A percentile compares a stretch with the other conserved stretches of the same genome.
These are phyloP conservation scores for Myodes glareolus DNA, from an alignment of 2,113 vertebrate species.

Conservation along the genomic window DNA sequence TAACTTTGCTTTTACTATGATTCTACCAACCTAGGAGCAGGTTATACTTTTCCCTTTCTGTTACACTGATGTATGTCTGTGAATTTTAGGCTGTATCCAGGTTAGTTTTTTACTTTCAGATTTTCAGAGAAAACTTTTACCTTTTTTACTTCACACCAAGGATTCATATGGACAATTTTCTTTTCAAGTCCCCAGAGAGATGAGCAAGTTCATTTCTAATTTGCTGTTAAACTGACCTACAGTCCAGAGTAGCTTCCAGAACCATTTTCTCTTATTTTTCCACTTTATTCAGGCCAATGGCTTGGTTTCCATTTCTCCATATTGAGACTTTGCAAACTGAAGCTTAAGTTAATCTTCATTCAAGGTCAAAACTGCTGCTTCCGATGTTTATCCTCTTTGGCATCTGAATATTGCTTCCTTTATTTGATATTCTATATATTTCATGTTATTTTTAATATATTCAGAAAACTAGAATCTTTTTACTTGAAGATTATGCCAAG, in stretches of 20 bases:
- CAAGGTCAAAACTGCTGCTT: not conserved
- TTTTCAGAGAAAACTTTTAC: not conserved
- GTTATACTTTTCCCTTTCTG: not conserved
- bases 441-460: not conserved
- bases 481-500: not conserved
- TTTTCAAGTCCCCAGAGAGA: not conserved
- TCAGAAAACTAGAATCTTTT: not conserved
- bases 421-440: not conserved
- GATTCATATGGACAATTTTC: slow-evolving; percentile 3
- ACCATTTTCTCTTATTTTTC: slow-evolving; percentile 22
- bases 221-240: slow-evolving; percentile 4
- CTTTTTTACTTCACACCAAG: not conserved
- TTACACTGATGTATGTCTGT: not conserved
- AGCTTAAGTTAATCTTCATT: slow-evolving; percentile 23
- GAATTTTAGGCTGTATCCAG: not conserved
- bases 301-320: not conserved
- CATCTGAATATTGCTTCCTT: not conserved
- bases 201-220: slow-evolving; percentile 30
- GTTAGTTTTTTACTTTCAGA: not conserved
- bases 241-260: not conserved
- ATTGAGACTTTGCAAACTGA: not conserved
- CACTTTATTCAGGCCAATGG: not conserved
- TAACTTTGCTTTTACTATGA: not conserved
- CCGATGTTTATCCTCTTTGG: slow-evolving; percentile 3
- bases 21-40: not conserved